phyloP scores from a whole-genome alignment of 1,140 invertebrate genomes.

The Hyles vespertilio region DNA sequence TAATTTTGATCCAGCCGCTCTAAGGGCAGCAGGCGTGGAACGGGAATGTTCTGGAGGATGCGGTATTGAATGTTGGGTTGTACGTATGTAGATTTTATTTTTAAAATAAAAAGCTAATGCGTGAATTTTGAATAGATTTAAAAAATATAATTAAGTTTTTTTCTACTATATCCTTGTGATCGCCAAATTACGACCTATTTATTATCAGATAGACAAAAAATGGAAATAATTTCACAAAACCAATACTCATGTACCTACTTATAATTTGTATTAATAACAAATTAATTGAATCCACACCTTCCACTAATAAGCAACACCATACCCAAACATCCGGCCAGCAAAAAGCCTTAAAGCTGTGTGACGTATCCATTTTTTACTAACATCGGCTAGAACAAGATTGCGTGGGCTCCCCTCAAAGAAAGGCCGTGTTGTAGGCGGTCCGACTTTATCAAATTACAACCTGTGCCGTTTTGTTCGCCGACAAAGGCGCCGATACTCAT shows the following conservation, averaged over 20 bases:
- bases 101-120: no score
- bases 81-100: not conserved
- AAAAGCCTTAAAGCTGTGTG: no score
- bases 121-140: no score
- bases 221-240: no score
- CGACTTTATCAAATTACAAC: slow-evolving; percentile 72
- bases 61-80: slow-evolving; percentile 6
- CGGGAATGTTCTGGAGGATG: slow-evolving; percentile 14
- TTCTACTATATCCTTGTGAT: no score
- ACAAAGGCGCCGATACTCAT: slow-evolving; percentile 53
- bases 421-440: slow-evolving; percentile 59
- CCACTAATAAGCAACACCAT: not conserved
- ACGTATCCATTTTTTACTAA: slow-evolving; percentile 6
- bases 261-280: no score
- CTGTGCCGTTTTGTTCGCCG: slow-evolving; percentile 62
- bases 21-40: slow-evolving; percentile 16
- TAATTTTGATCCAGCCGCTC: slow-evolving; percentile 53
- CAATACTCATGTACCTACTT: no score
- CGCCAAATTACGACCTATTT: no score
- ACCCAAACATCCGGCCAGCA: not conserved
- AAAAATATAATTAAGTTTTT: no score
- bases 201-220: no score
- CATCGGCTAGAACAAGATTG: slow-evolving; percentile 34
- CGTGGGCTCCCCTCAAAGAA: slow-evolving; percentile 59
- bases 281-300: no score